Percentiles rank a stretch among this genome's conserved stretches.
Evolutionary conservation across 2,797 vertebrate genomes (phyloP).

Genomic region (Harpagifer antarcticus): DNA sequence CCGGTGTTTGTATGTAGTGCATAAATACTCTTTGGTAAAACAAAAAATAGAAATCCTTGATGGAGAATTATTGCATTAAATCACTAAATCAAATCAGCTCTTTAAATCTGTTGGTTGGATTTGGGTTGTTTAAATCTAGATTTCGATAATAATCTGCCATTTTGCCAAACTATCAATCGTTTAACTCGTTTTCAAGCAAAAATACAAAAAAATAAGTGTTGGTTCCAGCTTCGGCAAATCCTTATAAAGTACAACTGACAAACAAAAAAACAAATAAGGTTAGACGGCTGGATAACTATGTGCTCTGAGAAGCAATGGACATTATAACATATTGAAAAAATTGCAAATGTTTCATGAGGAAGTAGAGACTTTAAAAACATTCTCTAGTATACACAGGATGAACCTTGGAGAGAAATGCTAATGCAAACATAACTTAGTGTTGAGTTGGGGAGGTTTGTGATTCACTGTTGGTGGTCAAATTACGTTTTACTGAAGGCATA

Average conservation of each 20-base stretch:
- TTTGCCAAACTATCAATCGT: background rate
- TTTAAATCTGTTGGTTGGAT: background rate
- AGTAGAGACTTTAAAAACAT: background rate
- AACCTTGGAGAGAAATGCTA: background rate
- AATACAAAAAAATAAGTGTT: no score
- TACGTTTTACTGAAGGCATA: background rate
- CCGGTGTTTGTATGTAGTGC: constrained; percentile 26
- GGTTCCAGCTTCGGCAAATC: no score
- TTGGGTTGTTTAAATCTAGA: background rate
- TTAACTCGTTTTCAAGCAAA: background rate
- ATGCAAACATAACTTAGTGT: background rate
- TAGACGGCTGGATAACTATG: no score
- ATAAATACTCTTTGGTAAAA: constrained; percentile 40
- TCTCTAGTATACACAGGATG: background rate
- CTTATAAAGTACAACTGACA: no score
- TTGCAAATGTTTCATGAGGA: background rate
- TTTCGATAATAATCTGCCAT: background rate
- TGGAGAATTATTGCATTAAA: constrained; percentile 15
- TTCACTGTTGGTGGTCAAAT: background rate
- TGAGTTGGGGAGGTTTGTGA: background rate
- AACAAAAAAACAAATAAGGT: no score
- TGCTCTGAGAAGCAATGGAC: background rate
- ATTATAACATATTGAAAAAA: background rate
- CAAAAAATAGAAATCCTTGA: constrained; percentile 27
- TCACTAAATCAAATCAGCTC: background rate